Conservation (phyloP, 2,797 vertebrate species). For the Myripristis jacobus region DNA sequence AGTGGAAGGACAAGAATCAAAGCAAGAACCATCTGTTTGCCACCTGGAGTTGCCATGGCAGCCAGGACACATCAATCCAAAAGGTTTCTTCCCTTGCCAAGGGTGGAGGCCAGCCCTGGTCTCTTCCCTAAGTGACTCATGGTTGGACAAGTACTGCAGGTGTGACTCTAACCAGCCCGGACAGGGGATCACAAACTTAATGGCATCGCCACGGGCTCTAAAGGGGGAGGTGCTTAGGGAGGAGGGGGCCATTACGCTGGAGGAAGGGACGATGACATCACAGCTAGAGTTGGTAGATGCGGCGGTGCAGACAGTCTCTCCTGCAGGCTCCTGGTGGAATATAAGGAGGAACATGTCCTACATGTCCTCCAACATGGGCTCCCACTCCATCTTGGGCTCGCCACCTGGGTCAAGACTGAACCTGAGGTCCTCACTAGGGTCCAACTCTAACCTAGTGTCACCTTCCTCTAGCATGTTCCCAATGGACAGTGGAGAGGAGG, state of each 20-base stretch:
- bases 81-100: neutral
- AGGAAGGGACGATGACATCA: constrained; percentile 88
- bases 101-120: constrained; percentile 79
- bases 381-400: constrained; percentile 75
- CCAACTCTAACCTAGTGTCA: constrained; percentile 76
- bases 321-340: constrained; percentile 63
- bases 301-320: constrained; percentile 88
- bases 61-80: neutral
- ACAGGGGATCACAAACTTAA: constrained; percentile 23
- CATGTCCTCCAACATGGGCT: constrained; percentile 54
- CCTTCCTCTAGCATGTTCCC: constrained; percentile 78
- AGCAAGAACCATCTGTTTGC: constrained; percentile 42
- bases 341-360: constrained; percentile 47
- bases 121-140: constrained; percentile 90
- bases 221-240: constrained; percentile 77
- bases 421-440: constrained; percentile 66
- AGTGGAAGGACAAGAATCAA: constrained; percentile 46
- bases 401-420: constrained; percentile 78
- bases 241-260: constrained; percentile 83
- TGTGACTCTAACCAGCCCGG: constrained; percentile 41
- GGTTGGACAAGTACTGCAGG: constrained; percentile 79
- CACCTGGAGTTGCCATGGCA: constrained; percentile 40
- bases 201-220: neutral
- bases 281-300: constrained; percentile 83
- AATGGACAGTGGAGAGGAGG: constrained; percentile 60